These are phyloP conservation scores for Rhinolophus sinicus DNA, from an alignment of 2,113 vertebrate species.

Conservation along the genomic window DNA sequence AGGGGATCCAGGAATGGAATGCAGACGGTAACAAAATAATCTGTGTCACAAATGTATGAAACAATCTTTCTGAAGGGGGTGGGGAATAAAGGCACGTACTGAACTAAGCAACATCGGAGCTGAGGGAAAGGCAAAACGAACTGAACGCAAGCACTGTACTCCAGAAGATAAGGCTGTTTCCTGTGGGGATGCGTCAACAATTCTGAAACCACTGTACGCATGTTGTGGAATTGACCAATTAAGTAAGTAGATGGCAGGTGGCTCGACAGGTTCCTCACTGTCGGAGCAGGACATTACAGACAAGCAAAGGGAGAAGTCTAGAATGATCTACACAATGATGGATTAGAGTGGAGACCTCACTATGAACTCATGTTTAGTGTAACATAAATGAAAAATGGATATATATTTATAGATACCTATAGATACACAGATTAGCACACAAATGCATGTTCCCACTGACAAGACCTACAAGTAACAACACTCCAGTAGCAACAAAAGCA, in stretches of 20 bases:
- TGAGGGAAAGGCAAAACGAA: not conserved
- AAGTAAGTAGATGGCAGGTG: not conserved
- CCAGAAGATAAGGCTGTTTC: not conserved
- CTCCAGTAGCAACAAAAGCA: not conserved
- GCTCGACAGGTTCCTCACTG: not conserved
- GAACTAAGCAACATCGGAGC: not conserved
- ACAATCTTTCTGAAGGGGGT: not conserved
- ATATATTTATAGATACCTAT: not conserved
- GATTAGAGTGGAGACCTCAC: not conserved
- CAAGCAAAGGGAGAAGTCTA: not conserved
- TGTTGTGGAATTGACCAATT: not conserved
- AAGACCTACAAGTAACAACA: not conserved
- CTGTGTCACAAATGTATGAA: not conserved
- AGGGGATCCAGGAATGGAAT: not conserved
- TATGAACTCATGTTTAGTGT: not conserved
- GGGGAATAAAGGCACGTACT: not conserved
- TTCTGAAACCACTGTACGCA: not conserved
- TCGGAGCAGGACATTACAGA: not conserved
- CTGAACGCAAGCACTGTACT: not conserved
- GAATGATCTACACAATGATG: not conserved
- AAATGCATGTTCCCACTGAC: not conserved
- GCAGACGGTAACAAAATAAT: not conserved
- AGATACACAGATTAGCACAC: not conserved
- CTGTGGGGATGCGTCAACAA: not conserved
- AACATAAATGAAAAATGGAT: not conserved